Evolutionary conservation across 2,113 vertebrate species (phyloP), one percentile per base, ranked within the genome.

Genomic region (Pelusios castaneus): DNA sequence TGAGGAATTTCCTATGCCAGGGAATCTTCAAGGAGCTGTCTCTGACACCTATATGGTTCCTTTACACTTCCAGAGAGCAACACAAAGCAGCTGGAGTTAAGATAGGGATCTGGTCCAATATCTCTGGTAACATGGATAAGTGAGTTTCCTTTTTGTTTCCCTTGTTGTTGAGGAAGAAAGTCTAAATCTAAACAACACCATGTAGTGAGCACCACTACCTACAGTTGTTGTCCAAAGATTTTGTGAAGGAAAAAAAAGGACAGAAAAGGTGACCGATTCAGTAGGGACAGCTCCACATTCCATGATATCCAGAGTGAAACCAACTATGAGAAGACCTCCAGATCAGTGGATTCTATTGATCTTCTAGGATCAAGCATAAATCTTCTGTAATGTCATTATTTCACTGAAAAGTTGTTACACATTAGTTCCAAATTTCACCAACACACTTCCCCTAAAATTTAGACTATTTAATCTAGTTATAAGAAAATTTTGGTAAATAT

Each of bases 281-380:
- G 22, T 41, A 43, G 22, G 19, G 41, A 24, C 10, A 38, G 19
- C 38, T 73, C 70, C 43, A 24, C 38, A 25, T 43, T 43, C 41
- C 70, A 43, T 43, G 21, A 25, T 75, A 75, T 75, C 38, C 38
- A 75, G 38, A 75, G 41, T 75, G n/a, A 60, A 51, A 34, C 2
- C 0, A 10, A 11, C 3, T 25, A 12, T 25, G 73, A 60, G 54
- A 6, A 9, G 34, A 63, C 38, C 19, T 17, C 3, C 5, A 13
- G 9, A 19, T 55, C 38, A 4, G 17, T 0, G 0, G 3, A 43
- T 19, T 63, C 27, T 63, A n/a, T 1, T 1, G 34, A 10, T 24
- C 55, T 38, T 4, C 8, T 52, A n/a, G 3, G 83, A n/a, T 43
- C 27, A 76, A 9, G 7, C 10, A 70, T 10, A 21, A 6, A 19